Conservation (phyloP, 2,888 invertebrate genomes). For the Limnephilus lunatus region DNA sequence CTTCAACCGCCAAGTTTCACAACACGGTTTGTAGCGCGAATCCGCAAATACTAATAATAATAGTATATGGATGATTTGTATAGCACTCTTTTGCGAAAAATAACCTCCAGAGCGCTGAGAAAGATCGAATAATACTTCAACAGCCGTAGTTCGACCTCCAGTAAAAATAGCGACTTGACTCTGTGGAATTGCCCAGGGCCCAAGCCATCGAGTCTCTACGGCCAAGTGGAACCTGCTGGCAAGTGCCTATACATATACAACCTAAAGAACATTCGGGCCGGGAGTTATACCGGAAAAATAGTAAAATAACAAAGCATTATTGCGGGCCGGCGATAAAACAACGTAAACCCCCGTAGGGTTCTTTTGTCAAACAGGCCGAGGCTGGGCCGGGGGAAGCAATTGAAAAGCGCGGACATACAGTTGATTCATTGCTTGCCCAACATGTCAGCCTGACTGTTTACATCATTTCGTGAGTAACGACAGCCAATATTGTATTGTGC, state of each 20-base stretch:
- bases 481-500: conserved; percentile 37
- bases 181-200: not conserved
- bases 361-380: conserved; percentile 24
- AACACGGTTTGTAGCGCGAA: too few relatives aligned
- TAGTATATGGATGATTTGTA: too few relatives aligned
- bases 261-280: not conserved
- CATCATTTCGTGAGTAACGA: conserved; percentile 55
- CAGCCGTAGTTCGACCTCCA: not conserved
- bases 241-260: not conserved
- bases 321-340: conserved; percentile 39
- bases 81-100: too few relatives aligned
- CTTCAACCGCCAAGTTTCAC: not conserved
- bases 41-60: too few relatives aligned
- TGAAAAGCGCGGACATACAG: conserved; percentile 54
- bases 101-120: too few relatives aligned
- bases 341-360: conserved; percentile 8
- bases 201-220: not conserved
- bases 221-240: conserved; percentile 1
- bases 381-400: conserved; percentile 48
- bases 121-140: not conserved
- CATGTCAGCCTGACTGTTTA: conserved; percentile 60
- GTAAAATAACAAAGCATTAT: conserved; percentile 44
- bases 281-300: conserved; percentile 26
- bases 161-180: not conserved
- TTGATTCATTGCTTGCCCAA: conserved; percentile 58